Percentiles rank a stretch among this genome's conserved stretches.
These are phyloP conservation scores for Congeria kusceri DNA, from an alignment of 2,888 invertebrate genomes.

Conservation along the genomic window DNA sequence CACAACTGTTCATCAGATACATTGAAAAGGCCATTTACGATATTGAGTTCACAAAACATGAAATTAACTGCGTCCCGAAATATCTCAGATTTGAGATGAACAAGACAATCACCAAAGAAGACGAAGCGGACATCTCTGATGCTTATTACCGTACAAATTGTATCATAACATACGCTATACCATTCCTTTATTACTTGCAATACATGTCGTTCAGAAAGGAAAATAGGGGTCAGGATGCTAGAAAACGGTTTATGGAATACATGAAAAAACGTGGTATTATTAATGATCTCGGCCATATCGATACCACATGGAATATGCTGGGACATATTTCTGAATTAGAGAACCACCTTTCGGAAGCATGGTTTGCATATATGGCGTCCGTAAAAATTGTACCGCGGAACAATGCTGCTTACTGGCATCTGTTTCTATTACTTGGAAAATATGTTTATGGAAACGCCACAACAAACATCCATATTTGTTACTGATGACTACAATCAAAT, in stretches of 20 bases:
- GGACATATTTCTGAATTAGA: background rate
- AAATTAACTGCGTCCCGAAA: background rate
- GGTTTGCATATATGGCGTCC: background rate
- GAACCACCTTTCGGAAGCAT: background rate
- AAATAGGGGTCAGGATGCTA: background rate
- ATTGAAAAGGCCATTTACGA: background rate
- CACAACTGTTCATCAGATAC: too few species aligned
- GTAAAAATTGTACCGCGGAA: background rate
- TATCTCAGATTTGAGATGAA: background rate
- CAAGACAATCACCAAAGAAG: background rate
- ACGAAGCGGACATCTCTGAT: background rate
- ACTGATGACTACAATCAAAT: too few species aligned
- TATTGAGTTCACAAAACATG: background rate
- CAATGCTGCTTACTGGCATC: conserved; percentile 2
- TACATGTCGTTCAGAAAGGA: background rate
- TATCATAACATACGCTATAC: background rate
- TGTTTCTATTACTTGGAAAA: too few species aligned
- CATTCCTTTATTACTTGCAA: background rate
- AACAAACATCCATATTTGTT: too few species aligned
- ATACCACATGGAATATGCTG: background rate
- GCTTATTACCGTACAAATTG: background rate
- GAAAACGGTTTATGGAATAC: background rate
- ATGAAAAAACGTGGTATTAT: background rate
- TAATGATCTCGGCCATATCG: background rate
- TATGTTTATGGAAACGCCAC: too few species aligned